Percentiles rank a stretch among this genome's conserved stretches.
Evolutionary conservation across 2,113 vertebrate genomes (phyloP).

Genomic region (Melanocharis versteri): DNA sequence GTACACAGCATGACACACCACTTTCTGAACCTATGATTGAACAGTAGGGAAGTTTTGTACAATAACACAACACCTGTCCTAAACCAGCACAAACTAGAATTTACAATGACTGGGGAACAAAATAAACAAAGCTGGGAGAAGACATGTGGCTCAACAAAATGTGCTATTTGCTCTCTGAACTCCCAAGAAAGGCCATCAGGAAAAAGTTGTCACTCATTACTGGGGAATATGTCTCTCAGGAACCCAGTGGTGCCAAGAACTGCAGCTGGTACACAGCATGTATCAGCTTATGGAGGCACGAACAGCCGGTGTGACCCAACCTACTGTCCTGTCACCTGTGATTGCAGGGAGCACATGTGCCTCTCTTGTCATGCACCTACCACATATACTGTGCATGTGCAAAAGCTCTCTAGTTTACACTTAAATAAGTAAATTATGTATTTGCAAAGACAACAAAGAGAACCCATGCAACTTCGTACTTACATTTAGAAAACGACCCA

Average conservation of each 20-base stretch:
- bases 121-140: neutral
- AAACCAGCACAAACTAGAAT: neutral
- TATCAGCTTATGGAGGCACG: neutral
- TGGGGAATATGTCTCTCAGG: neutral
- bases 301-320: rapidly evolving
- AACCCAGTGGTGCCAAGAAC: neutral
- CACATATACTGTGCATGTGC: neutral
- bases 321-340: neutral
- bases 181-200: neutral
- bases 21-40: neutral
- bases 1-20: neutral
- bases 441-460: neutral
- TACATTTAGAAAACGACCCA: slow-evolving; percentile 92
- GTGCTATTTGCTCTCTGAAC: neutral
- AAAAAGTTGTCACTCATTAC: neutral
- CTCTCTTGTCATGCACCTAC: neutral
- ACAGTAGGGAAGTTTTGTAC: neutral
- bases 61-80: neutral
- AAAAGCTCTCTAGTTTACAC: neutral
- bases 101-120: neutral
- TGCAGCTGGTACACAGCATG: neutral
- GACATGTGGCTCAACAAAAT: neutral
- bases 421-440: neutral
- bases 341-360: neutral
- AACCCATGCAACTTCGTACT: slow-evolving; percentile 40